Evolutionary conservation across 2,113 vertebrate genomes (phyloP).

Genomic region (Noturus placidus): DNA sequence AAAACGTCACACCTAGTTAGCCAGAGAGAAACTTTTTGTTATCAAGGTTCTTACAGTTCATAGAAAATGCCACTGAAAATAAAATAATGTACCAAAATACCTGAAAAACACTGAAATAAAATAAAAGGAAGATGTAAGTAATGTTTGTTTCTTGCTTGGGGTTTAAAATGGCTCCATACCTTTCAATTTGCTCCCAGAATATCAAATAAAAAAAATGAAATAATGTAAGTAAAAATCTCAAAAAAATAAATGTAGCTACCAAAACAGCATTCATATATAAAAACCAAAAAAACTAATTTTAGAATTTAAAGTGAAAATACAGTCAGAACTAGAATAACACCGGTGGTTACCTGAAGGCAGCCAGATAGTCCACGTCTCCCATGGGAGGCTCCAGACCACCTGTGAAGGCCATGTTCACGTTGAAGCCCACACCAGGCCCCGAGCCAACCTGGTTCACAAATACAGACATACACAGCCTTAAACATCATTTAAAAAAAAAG

Average conservation of each 20-base stretch:
- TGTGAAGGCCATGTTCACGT: constrained; percentile 95
- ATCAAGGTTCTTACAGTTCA: background rate
- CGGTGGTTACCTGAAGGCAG: constrained; percentile 86
- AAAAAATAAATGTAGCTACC: background rate
- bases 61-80: background rate
- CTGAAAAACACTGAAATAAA: background rate
- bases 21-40: background rate
- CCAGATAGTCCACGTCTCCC: constrained; percentile 90
- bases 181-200: background rate
- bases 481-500: background rate
- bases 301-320: background rate
- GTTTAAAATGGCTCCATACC: background rate
- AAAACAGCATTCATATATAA: background rate
- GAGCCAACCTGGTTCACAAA: constrained; percentile 79
- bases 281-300: background rate
- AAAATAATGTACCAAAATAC: background rate
- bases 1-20: background rate
- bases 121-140: background rate
- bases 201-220: background rate
- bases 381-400: constrained; percentile 94
- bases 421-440: constrained; percentile 88
- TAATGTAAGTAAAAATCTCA: background rate
- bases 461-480: constrained; percentile 12
- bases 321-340: background rate
- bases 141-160: background rate